Base-by-base conservation (phyloP, 2,113 vertebrate genomes). In the Aptenodytes patagonicus region DNA sequence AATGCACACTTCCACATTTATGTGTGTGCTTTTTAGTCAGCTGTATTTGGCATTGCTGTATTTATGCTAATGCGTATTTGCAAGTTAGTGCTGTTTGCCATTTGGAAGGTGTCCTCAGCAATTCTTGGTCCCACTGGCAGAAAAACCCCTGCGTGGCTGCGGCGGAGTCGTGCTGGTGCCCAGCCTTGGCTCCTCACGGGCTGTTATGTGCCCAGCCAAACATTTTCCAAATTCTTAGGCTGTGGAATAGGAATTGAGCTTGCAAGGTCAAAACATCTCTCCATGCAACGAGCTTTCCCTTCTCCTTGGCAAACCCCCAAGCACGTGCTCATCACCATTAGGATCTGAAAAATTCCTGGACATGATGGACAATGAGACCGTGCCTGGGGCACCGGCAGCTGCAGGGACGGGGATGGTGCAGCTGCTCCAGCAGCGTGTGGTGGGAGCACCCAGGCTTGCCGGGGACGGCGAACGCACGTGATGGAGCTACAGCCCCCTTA, bases 381-480 rank as follows among this genome's bases (percentile, higher is more conserved):
- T 21, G 16, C 36, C n/a, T 11, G 49, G 32, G 31, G 16, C 55
- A 69, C 5, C 1, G 1, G 85, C 51, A 77, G 57, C 31, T 32
- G 28, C n/a, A 16, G 44, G 36, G 31, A 42, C 1, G 2, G 58
- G 17, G 58, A 51, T 2, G 9, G 60, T 11, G n/a, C 52, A 44
- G 72, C 26, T 54, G 60, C 46, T 55, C 40, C 52, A 58, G 64
- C 14, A 52, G 52, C 47, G 9, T 2, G 1, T 3, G 38, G 16
- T 54, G 64, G 64, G 38, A 77, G 11, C 31, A 9, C 11, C 25
- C 31, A 6, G 40, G 31, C 29, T 78, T 46, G 17, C 38, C 9
- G 5, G 25, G 65, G 46, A 11, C 0, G 3, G 32, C 5, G 10
- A 18, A 46, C 3, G 6, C 58, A 42, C 1, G 0, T 2, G 28